Evolutionary conservation across 1,140 invertebrate species (phyloP).

Genomic region (Ips nitidus): DNA sequence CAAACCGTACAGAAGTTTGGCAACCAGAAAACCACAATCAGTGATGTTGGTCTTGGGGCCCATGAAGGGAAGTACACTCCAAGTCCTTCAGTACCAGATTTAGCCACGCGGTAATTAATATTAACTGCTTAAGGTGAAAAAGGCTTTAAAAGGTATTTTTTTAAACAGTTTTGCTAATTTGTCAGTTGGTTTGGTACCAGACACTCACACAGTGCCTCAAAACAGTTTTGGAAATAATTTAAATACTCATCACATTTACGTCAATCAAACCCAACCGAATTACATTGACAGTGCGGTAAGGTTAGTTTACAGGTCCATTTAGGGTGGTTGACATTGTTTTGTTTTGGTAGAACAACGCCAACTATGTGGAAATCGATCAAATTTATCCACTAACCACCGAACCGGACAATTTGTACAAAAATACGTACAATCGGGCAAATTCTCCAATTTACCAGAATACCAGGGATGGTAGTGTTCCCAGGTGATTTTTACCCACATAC

Average conservation of each 20-base stretch:
- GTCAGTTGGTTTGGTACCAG: slow-evolving; percentile 54
- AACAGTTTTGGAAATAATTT: slow-evolving; percentile 35
- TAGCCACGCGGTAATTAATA: slow-evolving; percentile 65
- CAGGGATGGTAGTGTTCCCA: slow-evolving; percentile 37
- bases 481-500: slow-evolving; percentile 7
- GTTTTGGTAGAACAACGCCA: slow-evolving; percentile 50
- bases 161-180: slow-evolving; percentile 66
- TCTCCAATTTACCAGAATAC: slow-evolving; percentile 53
- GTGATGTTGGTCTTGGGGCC: slow-evolving; percentile 67
- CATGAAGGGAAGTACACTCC: slow-evolving; percentile 81
- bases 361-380: slow-evolving; percentile 60
- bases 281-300: slow-evolving; percentile 57
- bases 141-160: background rate
- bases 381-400: slow-evolving; percentile 55
- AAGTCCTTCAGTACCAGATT: slow-evolving; percentile 73
- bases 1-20: slow-evolving; percentile 76
- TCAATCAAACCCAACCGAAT: slow-evolving; percentile 61
- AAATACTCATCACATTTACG: slow-evolving; percentile 54
- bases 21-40: slow-evolving; percentile 63
- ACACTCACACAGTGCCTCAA: background rate
- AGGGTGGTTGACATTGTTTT: no score
- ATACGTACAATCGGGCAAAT: slow-evolving; percentile 45
- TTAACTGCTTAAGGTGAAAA: slow-evolving; percentile 1
- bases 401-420: slow-evolving; percentile 40
- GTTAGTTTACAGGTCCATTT: no score